Evolutionary conservation across 2,797 vertebrate species (phyloP).

Genomic region (Borostomias antarcticus): DNA sequence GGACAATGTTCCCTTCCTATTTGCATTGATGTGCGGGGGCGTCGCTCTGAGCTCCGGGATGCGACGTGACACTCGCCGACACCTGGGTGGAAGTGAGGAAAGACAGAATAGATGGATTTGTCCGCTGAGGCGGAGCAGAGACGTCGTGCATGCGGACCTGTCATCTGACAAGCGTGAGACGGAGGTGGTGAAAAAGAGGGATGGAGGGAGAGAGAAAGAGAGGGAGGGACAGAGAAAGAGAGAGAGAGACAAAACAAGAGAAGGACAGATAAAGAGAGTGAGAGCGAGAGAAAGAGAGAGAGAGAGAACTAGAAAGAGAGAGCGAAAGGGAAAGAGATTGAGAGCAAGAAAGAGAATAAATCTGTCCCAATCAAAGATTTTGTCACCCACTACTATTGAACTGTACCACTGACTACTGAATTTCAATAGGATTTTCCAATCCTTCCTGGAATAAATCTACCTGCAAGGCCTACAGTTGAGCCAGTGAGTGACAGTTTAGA

Average conservation of each 20-base stretch:
- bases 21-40: neutral
- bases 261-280: no score
- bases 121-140: slow-evolving; percentile 44
- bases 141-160: neutral
- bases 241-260: no score
- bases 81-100: slow-evolving; percentile 38
- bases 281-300: neutral
- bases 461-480: slow-evolving; percentile 53
- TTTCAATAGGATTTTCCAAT: slow-evolving; percentile 65
- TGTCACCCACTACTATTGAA: no score
- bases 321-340: neutral
- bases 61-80: slow-evolving; percentile 24
- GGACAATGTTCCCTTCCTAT: neutral
- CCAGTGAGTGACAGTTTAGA: slow-evolving; percentile 39
- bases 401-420: slow-evolving; percentile 54
- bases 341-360: neutral
- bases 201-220: slow-evolving; percentile 17
- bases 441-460: slow-evolving; percentile 59
- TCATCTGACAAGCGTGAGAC: slow-evolving; percentile 13
- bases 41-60: neutral
- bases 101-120: slow-evolving; percentile 51
- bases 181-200: slow-evolving; percentile 6
- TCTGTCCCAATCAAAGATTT: slow-evolving; percentile 35
- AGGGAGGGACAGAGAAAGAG: neutral
- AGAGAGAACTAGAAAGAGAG: slow-evolving; percentile 19